phyloP scores from a whole-genome alignment of 2,113 vertebrate genomes.

The Pholis gunnellus region DNA sequence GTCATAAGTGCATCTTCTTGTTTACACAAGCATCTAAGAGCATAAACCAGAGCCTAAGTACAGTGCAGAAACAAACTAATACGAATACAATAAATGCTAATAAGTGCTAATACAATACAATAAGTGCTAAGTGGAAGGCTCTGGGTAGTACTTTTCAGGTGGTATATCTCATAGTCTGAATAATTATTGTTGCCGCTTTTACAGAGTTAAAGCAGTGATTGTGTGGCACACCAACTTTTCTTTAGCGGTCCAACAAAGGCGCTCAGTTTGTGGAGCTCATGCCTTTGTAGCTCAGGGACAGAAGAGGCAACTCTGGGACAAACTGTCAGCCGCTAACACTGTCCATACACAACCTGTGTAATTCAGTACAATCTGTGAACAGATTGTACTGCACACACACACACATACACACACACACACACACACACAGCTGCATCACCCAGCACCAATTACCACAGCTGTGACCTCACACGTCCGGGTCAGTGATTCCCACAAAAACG shows the following conservation, averaged over 20 bases:
- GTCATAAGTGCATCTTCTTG: too few relatives aligned
- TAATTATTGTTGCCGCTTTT: not conserved
- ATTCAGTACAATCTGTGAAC: conserved; percentile 15
- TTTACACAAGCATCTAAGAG: too few relatives aligned
- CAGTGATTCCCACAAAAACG: conserved; percentile 73
- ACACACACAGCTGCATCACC: conserved; percentile 76
- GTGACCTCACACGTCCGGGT: conserved; percentile 81
- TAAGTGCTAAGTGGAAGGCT: too few relatives aligned
- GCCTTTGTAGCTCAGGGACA: conserved; percentile 17
- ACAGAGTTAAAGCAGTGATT: not conserved
- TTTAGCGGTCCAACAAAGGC: conserved; percentile 6
- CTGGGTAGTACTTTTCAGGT: too few relatives aligned
- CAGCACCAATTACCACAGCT: conserved; percentile 72
- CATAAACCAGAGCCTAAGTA: too few relatives aligned
- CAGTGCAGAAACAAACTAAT: too few relatives aligned
- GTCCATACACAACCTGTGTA: conserved; percentile 4
- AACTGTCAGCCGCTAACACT: not conserved
- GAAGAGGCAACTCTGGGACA: not conserved
- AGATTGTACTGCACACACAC: conserved; percentile 28
- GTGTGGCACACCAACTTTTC: not conserved
- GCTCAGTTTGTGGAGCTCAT: conserved; percentile 8
- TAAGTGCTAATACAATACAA: too few relatives aligned
- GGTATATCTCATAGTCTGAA: conserved; percentile 1
- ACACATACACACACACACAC: conserved; percentile 35
- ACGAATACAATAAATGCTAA: too few relatives aligned